Percentiles rank a stretch among this genome's conserved stretches.
Evolutionary conservation across 2,888 invertebrate species (phyloP).

Genomic region (Tolmerus cingulatus): DNA sequence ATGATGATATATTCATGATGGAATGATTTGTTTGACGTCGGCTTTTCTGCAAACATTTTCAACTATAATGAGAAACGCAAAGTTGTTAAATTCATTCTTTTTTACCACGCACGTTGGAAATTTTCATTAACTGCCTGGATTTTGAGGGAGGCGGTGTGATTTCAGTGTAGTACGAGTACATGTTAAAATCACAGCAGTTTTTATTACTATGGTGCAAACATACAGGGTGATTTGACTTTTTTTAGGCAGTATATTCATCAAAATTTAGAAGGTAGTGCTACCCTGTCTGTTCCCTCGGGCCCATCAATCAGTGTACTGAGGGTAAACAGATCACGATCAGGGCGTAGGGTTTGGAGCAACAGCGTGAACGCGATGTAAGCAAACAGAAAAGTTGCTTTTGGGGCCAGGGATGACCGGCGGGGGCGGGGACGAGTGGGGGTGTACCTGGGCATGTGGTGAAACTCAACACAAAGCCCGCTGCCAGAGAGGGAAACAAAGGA

Average conservation of each 20-base stretch:
- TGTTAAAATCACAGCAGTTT: background rate
- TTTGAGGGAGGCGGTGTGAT: background rate
- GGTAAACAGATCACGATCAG: background rate
- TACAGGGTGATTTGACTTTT: background rate
- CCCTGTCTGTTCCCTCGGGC: background rate
- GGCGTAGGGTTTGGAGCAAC: background rate
- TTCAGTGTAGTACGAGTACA: background rate
- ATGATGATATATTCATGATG: background rate
- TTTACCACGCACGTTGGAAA: background rate
- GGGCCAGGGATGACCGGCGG: background rate
- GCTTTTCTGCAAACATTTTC: background rate
- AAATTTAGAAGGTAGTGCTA: background rate
- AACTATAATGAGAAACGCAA: background rate
- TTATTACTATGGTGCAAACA: background rate
- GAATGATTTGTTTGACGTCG: background rate
- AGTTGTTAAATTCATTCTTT: background rate
- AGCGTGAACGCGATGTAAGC: background rate
- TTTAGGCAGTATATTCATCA: background rate
- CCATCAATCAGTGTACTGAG: background rate
- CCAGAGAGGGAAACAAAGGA: background rate
- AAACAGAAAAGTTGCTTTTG: background rate
- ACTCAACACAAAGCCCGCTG: background rate
- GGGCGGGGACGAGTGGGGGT: background rate
- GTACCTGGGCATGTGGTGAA: background rate
- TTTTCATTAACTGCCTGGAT: background rate